Percentiles rank a stretch among this genome's conserved stretches.
Evolutionary conservation across 2,113 vertebrate genomes (phyloP).

Genomic region (Esox niger): DNA sequence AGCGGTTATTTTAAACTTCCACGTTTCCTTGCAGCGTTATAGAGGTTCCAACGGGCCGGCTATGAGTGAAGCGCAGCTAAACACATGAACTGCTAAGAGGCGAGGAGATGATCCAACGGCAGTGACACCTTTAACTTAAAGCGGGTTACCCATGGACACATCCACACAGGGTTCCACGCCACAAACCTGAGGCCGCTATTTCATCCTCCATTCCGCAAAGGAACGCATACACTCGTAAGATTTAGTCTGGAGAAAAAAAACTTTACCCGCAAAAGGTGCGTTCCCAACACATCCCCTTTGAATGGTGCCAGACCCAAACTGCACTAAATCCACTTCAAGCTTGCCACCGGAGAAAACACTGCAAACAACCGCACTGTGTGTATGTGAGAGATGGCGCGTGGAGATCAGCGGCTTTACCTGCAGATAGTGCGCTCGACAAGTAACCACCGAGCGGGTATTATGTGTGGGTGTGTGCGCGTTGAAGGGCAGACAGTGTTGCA

Average conservation of each 20-base stretch:
- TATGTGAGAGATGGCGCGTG: slow-evolving; percentile 42
- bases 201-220: slow-evolving; percentile 67
- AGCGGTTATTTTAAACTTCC: slow-evolving; percentile 26
- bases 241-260: slow-evolving; percentile 22
- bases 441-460: slow-evolving; percentile 9
- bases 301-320: too few species aligned
- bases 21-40: slow-evolving; percentile 6
- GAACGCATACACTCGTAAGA: slow-evolving; percentile 1
- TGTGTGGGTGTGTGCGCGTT: not conserved
- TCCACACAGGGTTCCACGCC: slow-evolving; percentile 63
- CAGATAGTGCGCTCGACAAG: slow-evolving; percentile 22
- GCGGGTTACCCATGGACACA: slow-evolving; percentile 65
- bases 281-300: too few species aligned
- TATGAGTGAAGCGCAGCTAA: slow-evolving; percentile 3
- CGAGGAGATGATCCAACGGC: slow-evolving; percentile 38
- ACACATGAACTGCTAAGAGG: slow-evolving; percentile 4
- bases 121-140: slow-evolving; percentile 44
- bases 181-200: slow-evolving; percentile 60
- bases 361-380: slow-evolving; percentile 51
- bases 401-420: slow-evolving; percentile 37
- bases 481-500: slow-evolving; percentile 7
- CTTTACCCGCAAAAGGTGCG: slow-evolving; percentile 17
- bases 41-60: not conserved
- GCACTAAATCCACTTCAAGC: slow-evolving; percentile 49
- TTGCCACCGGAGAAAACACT: slow-evolving; percentile 21